Evolutionary conservation across 1,140 invertebrate genomes (phyloP).

Genomic region (Papilio helenus): DNA sequence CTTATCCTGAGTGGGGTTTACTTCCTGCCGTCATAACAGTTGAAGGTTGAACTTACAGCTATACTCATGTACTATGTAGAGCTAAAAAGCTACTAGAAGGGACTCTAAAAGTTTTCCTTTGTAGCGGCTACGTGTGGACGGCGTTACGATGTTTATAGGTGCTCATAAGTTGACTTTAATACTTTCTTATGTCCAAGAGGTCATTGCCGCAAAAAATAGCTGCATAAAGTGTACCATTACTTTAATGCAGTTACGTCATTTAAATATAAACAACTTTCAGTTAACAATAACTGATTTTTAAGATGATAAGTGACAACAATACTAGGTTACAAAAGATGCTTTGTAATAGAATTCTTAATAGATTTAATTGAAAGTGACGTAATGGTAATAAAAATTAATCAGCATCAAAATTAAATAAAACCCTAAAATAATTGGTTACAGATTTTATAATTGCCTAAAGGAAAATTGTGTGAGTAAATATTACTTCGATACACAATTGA

Average conservation of each 20-base stretch:
- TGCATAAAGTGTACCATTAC: background rate
- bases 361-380: too few relatives aligned
- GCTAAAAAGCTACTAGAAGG: constrained; percentile 12
- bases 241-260: background rate
- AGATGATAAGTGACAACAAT: too few relatives aligned
- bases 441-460: too few relatives aligned
- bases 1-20: background rate
- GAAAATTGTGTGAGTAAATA: too few relatives aligned
- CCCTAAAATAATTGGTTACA: background rate
- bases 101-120: constrained; percentile 28
- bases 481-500: too few relatives aligned
- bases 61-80: background rate
- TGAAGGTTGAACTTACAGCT: background rate
- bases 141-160: constrained; percentile 13
- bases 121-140: constrained; percentile 25
- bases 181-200: constrained; percentile 25
- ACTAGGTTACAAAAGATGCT: too few relatives aligned
- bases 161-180: constrained; percentile 28
- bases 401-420: background rate
- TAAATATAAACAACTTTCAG: background rate
- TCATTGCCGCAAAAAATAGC: background rate
- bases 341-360: too few relatives aligned
- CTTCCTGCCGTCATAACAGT: background rate
- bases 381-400: too few relatives aligned
- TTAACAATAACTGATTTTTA: too few relatives aligned